A percentile compares a stretch with the other conserved stretches of the same genome.
phyloP scores from a whole-genome alignment of 2,888 invertebrate genomes.

The Oeneis ivallda region DNA sequence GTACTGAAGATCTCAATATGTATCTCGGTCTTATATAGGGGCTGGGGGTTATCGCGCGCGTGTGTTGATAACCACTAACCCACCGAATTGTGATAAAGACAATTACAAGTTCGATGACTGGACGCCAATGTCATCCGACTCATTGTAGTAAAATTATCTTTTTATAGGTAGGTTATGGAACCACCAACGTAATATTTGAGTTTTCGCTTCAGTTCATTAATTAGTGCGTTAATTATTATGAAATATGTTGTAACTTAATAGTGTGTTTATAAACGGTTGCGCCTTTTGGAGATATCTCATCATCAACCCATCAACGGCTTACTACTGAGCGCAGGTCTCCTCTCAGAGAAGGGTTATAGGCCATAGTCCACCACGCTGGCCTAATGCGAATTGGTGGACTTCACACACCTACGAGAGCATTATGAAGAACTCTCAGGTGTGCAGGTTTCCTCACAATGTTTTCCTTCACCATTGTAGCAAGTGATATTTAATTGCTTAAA shows the following conservation, averaged over 20 bases:
- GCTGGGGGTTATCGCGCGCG: conserved; percentile 72
- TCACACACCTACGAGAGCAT: no score
- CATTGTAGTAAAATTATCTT: conserved; percentile 75
- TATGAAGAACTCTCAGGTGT: no score
- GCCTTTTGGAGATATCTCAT: background rate
- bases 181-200: conserved; percentile 18
- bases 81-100: conserved; percentile 59
- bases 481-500: no score
- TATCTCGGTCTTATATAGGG: conserved; percentile 61
- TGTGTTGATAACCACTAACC: conserved; percentile 62
- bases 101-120: conserved; percentile 72
- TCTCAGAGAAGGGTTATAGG: no score
- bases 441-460: no score
- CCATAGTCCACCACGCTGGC: no score
- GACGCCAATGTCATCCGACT: conserved; percentile 68
- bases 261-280: background rate
- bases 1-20: conserved; percentile 59
- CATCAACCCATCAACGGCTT: no score
- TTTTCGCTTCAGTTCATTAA: conserved; percentile 21
- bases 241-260: background rate
- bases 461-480: no score
- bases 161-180: conserved; percentile 46
- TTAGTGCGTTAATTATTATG: conserved; percentile 15
- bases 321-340: no score
- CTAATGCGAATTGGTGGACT: no score